Conservation (phyloP, 2,113 vertebrate genomes). For the Embiotoca jacksoni region DNA sequence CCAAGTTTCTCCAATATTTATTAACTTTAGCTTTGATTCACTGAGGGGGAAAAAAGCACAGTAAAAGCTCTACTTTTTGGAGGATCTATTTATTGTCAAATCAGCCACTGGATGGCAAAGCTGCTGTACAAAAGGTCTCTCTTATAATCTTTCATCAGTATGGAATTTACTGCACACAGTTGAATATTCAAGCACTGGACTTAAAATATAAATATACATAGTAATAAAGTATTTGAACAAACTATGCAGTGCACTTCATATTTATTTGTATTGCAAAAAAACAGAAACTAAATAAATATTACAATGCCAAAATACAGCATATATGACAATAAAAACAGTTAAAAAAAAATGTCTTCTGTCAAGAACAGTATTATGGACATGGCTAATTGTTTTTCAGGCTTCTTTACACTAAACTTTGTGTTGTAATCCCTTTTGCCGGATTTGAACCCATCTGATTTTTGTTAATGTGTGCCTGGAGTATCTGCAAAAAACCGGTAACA, state of each 20-base stretch:
- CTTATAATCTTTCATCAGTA: constrained; percentile 19
- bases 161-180: constrained; percentile 28
- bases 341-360: not conserved
- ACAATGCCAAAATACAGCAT: constrained; percentile 51
- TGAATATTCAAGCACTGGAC: constrained; percentile 39
- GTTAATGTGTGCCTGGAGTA: constrained; percentile 10
- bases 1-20: not conserved
- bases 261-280: constrained; percentile 45
- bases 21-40: not conserved
- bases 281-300: constrained; percentile 72
- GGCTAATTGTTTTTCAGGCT: not conserved
- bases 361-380: constrained; percentile 7
- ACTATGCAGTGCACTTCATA: constrained; percentile 71
- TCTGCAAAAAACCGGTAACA: constrained; percentile 31
- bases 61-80: constrained; percentile 7
- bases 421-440: not conserved
- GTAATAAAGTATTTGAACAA: constrained; percentile 50
- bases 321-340: constrained; percentile 9
- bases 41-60: not conserved
- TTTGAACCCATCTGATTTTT: not conserved
- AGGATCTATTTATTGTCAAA: constrained; percentile 43
- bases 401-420: not conserved
- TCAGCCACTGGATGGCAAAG: constrained; percentile 35
- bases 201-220: constrained; percentile 62
- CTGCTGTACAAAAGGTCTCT: constrained; percentile 28